phyloP scores from a whole-genome alignment of 2,797 vertebrate species.

The Oreortyx pictus region DNA sequence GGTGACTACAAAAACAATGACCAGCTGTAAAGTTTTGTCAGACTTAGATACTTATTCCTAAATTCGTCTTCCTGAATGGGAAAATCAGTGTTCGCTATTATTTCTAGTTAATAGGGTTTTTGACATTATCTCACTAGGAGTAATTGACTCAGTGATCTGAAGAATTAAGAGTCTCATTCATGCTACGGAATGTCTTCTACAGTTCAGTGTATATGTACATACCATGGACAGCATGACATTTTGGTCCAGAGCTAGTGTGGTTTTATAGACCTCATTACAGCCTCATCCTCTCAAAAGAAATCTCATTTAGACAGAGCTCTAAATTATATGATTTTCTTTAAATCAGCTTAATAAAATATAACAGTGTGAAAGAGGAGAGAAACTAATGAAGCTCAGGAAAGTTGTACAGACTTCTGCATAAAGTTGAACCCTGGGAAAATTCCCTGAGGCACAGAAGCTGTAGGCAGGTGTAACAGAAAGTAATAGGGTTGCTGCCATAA shows the following conservation, averaged over 20 bases:
- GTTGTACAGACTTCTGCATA: neutral
- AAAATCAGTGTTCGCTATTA: neutral
- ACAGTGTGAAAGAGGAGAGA: neutral
- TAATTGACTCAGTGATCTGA: neutral
- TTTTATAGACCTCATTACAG: neutral
- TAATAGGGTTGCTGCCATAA: neutral
- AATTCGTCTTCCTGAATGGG: neutral
- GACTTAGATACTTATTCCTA: neutral
- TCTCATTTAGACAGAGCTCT: neutral
- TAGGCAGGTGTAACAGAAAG: neutral
- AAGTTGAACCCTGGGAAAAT: neutral
- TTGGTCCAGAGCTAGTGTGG: neutral
- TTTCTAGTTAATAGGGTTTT: neutral
- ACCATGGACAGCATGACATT: neutral
- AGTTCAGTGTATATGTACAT: constrained; percentile 8
- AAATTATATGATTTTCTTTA: neutral
- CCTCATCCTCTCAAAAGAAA: neutral
- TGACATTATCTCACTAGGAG: neutral
- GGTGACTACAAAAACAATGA: neutral
- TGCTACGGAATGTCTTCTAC: neutral
- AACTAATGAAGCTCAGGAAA: neutral
- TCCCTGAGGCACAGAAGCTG: neutral
- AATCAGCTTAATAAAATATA: neutral
- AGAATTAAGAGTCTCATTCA: neutral
- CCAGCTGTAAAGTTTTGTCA: neutral